A percentile compares a stretch with the other conserved stretches of the same genome.
Evolutionary conservation across 2,797 vertebrate species (phyloP).

Genomic region (Crenuchus spilurus): DNA sequence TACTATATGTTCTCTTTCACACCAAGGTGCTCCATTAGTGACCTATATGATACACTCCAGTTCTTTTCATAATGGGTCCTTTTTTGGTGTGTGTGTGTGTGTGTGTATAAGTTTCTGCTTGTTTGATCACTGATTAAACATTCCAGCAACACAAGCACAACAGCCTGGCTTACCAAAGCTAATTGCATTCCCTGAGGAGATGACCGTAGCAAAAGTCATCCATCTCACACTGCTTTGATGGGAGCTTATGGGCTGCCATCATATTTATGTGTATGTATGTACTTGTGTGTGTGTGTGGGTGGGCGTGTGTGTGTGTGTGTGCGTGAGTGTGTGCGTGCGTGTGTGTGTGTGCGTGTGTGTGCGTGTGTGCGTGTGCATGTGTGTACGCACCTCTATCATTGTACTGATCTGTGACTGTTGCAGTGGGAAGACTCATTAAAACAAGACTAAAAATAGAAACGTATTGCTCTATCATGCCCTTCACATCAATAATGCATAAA

Average conservation of each 20-base stretch:
- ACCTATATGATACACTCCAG: slow-evolving; percentile 31
- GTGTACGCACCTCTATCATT: slow-evolving; percentile 25
- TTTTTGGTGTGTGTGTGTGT: slow-evolving; percentile 12
- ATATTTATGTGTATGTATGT: slow-evolving; percentile 23
- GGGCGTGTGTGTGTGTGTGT: background rate
- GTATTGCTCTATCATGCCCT: slow-evolving; percentile 44
- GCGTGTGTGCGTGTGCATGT: background rate
- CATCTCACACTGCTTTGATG: slow-evolving; percentile 29
- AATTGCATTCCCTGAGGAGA: slow-evolving; percentile 56
- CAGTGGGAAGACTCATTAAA: slow-evolving; percentile 51
- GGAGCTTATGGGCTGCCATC: slow-evolving; percentile 22
- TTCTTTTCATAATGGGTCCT: slow-evolving; percentile 39
- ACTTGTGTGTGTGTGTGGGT: background rate
- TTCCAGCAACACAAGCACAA: slow-evolving; percentile 44
- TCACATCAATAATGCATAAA: background rate
- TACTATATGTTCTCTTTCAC: slow-evolving; percentile 37
- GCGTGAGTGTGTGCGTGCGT: slow-evolving; percentile 1
- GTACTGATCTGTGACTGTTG: slow-evolving; percentile 25
- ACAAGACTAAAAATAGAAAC: slow-evolving; percentile 56
- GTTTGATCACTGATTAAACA: slow-evolving; percentile 53
- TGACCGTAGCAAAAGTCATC: slow-evolving; percentile 48
- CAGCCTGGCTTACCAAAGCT: slow-evolving; percentile 45
- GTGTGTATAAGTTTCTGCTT: slow-evolving; percentile 39
- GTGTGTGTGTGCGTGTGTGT: background rate
- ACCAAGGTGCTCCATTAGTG: slow-evolving; percentile 44